Base-by-base conservation (phyloP, 37 sponge, comb jelly and placozoan genomes). In the Chondrosia reniformis region DNA sequence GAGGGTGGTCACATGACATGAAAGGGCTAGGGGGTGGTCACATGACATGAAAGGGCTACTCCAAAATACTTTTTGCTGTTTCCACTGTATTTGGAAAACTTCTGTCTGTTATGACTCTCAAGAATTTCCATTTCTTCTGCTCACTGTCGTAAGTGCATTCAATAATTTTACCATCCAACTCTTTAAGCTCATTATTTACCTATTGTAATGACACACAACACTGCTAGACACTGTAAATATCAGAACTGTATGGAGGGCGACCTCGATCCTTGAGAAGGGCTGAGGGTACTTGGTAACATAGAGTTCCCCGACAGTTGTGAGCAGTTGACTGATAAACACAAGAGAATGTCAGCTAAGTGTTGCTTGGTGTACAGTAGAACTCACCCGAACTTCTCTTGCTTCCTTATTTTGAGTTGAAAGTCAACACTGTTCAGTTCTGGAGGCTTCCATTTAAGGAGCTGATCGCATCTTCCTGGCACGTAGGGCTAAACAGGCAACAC, bases 401-500 rank as follows among this genome's bases (percentile, higher is more conserved):
- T 78, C 0, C 76, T 80, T 8, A 96, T 87, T 56, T 88, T 75
- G 58, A 98, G 78, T 24, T 76, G 72, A 75, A 98, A 98, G 76
- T 98, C 99, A 4, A 98, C 94, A 28, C 88, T 81, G 77, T 95
- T 98, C 32, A 98, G 79, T 21, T 90, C 88, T 33, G 89, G 75
- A 34, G 99, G 99, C 74, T 95, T 98, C 99, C 99, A 98, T 63
- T 98, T 98, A 13, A 98, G 85, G 38, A 98, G 78, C 0, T 59
- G 66, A 17, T 74, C 45, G 73, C 94, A 88, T 55, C 74, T 74
- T 0, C 96, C 96, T 34, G 89, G 65, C 7, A 52, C 76, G 78
- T 98, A 98, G 1, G 89, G 83, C 92, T 96, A 72, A 44, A 83
- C 8, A 38, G 36, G 42, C 2, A 45, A 34, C 45, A 19, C 12